phyloP scores from a whole-genome alignment of 2,888 invertebrate species.

The Erebia aethiops region DNA sequence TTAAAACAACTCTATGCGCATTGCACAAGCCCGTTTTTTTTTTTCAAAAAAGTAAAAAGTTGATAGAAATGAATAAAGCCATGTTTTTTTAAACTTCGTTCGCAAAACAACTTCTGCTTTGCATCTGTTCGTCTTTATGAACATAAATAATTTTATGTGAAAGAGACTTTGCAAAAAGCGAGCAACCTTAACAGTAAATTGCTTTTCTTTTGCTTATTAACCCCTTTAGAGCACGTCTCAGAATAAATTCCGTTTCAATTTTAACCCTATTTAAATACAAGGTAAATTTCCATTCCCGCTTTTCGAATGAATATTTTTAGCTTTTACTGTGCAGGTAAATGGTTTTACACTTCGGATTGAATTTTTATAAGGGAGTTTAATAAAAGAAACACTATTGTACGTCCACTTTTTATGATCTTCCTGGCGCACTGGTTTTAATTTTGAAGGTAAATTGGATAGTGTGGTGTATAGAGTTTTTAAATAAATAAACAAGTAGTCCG shows the following conservation, averaged over 20 bases:
- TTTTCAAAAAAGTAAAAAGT: neutral
- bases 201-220: constrained; percentile 21
- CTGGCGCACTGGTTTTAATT: too few relatives aligned
- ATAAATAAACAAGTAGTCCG: too few relatives aligned
- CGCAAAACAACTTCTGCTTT: neutral
- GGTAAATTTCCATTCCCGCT: constrained; percentile 12
- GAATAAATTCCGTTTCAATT: constrained; percentile 18
- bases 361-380: neutral
- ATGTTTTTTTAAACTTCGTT: neutral
- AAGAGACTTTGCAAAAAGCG: neutral
- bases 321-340: neutral
- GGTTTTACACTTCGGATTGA: constrained; percentile 6
- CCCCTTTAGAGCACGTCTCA: constrained; percentile 15
- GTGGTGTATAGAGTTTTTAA: too few relatives aligned
- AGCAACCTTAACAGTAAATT: constrained; percentile 3
- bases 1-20: neutral
- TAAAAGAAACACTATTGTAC: neutral
- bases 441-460: too few relatives aligned
- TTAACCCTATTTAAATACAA: constrained; percentile 15
- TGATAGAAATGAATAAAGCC: neutral
- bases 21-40: neutral
- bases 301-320: constrained; percentile 16
- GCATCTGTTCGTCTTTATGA: neutral
- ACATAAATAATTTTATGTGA: neutral
- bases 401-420: neutral